Base-by-base conservation (phyloP, 2,888 invertebrate genomes). In the Eurois occulta region DNA sequence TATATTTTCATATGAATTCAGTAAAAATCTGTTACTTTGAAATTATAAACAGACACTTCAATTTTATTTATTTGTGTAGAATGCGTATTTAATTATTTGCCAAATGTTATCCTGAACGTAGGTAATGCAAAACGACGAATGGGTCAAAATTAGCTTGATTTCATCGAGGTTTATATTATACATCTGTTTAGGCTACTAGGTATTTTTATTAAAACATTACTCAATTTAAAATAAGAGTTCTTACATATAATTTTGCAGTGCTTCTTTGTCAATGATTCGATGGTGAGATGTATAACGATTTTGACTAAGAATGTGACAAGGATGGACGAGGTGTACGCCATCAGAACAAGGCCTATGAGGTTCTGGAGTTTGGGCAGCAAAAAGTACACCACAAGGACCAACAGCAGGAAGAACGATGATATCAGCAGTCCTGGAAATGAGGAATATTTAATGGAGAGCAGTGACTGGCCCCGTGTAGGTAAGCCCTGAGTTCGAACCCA, bases 301-400 rank as follows among this genome's bases (percentile, higher is more conserved):
- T 72, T 83, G 0, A 78, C 0, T 32, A 86, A 11, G 18, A 74
- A 86, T 16, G 75, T 66, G 68, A 76, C 8, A 2, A 86, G 71
- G 24, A 86, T 55, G 6, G 84, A 73, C 2, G 7, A 2, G 0
- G 77, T 52, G 28, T 85, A 87, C 6, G 75, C 72, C 81, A 87
- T 85, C 24, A 85, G 28, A n/a, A 87, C 60, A 21, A 76, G 24
- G 18, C 85, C 85, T 32, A 62, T 55, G 0, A 85, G 75, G n/a
- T 81, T 87, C 58, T 90, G 86, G 1, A 94, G 90, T 41, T 92
- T 85, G 0, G 89, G 89, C 8, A 94, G 87, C 11, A 91, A 18
- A 7, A 64, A 55, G 85, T 94, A 94, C 8, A 93, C 92, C 10
- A 90, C 32, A 73, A 94, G 82, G 1, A 92, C 91, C 58, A 92